Base-by-base conservation (phyloP, 2,113 vertebrate species). In the Ceratotherium simum region DNA sequence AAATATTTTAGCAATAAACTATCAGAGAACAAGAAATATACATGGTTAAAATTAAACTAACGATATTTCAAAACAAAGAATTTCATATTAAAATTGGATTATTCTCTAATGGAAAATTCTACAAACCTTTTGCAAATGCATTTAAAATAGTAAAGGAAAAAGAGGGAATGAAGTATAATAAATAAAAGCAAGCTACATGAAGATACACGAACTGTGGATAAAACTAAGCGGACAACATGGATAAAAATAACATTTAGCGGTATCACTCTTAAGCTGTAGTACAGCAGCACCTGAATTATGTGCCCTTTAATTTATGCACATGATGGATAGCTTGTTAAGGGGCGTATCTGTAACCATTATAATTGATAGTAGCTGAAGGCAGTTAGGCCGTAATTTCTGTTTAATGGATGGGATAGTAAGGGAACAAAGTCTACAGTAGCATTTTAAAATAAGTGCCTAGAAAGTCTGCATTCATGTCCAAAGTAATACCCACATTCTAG, bases 361-460 rank as follows among this genome's bases (percentile, higher is more conserved):
- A 94, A 96, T 48, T 81, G 92, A 97, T 93, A 96, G 88, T 65
- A 90, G 95, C 95, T 95, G 62, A 97, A 97, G 97, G 96, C 95
- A 97, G 95, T 85, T 67, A 95, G 82, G 89, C 42, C 81, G 95
- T 96, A 97, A 97, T 95, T 90, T 89, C 90, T n/a, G 51, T 51
- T 98, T 98, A 97, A 96, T 96, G 87, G 79, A 97, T 36, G 8
- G 25, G 65, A 85, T 3, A 83, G 96, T 76, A 97, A 62, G 70
- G 90, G 97, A 96, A 95, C 60, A 97, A 97, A 98, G 89, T 62
- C 75, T 95, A 42, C 75, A 95, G 95, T 6, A 84, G 91, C 88
- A 97, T 97, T 94, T 96, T 90, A 95, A 92, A 56, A 83, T 93
- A 97, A 98, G 16, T 87, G 31, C 9, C 65, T 67, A 29, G 39